Evolutionary conservation across 2,113 vertebrate genomes (phyloP).

Genomic region (Pandion haliaetus): DNA sequence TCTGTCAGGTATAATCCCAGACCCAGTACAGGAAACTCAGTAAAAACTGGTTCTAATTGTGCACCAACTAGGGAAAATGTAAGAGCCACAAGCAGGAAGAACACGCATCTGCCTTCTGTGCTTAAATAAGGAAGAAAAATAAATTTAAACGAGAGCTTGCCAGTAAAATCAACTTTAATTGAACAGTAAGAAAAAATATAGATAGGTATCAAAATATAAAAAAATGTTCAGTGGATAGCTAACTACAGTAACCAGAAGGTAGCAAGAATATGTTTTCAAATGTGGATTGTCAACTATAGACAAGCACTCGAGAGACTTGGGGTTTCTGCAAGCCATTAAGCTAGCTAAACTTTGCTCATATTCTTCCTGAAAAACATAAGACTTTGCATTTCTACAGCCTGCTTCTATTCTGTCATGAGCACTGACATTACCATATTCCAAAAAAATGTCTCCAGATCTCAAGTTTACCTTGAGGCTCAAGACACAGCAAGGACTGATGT

Average conservation of each 20-base stretch:
- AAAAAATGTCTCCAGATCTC: neutral
- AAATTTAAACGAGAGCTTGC: neutral
- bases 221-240: neutral
- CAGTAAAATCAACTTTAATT: neutral
- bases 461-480: neutral
- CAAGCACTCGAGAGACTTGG: neutral
- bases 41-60: neutral
- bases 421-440: neutral
- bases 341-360: neutral
- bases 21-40: fast-evolving
- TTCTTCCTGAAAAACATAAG: neutral
- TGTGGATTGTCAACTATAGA: neutral
- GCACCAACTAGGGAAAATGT: neutral
- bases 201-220: neutral
- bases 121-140: neutral
- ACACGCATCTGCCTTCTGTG: neutral
- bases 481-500: neutral
- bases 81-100: neutral
- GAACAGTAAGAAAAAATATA: neutral
- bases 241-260: neutral
- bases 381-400: neutral
- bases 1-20: neutral
- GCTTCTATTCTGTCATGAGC: neutral
- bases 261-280: fast-evolving
- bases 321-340: neutral